These are phyloP conservation scores for Drosophila meridiana DNA, from an alignment of 2,888 invertebrate species.

Conservation along the genomic window DNA sequence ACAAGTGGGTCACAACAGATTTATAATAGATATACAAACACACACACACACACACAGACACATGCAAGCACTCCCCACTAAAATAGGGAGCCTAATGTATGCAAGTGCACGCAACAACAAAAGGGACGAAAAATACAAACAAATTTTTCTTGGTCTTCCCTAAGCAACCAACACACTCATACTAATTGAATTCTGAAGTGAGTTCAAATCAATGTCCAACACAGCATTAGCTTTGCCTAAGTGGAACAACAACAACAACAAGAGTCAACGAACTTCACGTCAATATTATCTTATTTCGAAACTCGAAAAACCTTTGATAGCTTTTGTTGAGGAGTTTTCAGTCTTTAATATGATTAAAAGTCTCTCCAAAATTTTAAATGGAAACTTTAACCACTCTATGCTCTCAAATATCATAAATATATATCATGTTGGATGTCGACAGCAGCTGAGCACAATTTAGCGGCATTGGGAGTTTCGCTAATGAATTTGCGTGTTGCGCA, in stretches of 20 bases:
- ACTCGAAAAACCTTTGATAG: slow-evolving; percentile 9
- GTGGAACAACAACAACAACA: slow-evolving; percentile 17
- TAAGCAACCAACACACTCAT: slow-evolving; percentile 16
- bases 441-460: neutral
- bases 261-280: slow-evolving; percentile 38
- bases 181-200: slow-evolving; percentile 63
- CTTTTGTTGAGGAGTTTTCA: neutral
- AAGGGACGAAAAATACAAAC: slow-evolving; percentile 28
- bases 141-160: slow-evolving; percentile 44
- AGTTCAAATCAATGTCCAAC: slow-evolving; percentile 30
- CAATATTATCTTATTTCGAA: slow-evolving; percentile 6
- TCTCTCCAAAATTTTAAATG: neutral
- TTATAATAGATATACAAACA: slow-evolving; percentile 25
- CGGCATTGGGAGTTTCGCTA: slow-evolving; percentile 39
- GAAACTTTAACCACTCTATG: neutral
- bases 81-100: slow-evolving; percentile 51
- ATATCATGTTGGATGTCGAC: neutral
- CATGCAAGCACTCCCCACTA: slow-evolving; percentile 2
- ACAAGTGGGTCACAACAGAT: slow-evolving; percentile 55
- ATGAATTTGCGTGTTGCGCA: slow-evolving; percentile 61
- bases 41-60: neutral
- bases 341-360: neutral
- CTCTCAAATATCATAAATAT: neutral
- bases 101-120: slow-evolving; percentile 53
- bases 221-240: slow-evolving; percentile 14